Evolutionary conservation across 2,797 vertebrate genomes (phyloP).

Genomic region (Odontamblyopus lacepedii): DNA sequence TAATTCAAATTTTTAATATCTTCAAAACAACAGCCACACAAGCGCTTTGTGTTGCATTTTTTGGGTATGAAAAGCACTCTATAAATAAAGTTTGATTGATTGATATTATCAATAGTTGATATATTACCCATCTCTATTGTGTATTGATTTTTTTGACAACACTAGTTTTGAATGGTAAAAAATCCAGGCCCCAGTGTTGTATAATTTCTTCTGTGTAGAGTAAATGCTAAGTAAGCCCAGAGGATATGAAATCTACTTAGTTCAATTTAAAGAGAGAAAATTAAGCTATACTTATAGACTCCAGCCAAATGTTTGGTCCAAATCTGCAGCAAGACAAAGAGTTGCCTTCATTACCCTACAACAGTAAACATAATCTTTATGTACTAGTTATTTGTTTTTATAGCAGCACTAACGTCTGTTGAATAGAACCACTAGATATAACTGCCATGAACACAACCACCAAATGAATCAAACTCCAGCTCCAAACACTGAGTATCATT

Average conservation of each 20-base stretch:
- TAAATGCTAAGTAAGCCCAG: constrained; percentile 60
- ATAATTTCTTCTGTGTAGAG: constrained; percentile 61
- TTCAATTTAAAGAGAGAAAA: constrained; percentile 50
- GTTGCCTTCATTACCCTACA: constrained; percentile 20
- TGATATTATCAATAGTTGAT: not conserved
- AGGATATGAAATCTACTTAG: constrained; percentile 46
- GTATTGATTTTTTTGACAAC: no score
- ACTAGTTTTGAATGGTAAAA: not conserved
- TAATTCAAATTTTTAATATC: not conserved
- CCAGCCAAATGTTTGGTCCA: constrained; percentile 43
- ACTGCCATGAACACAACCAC: not conserved
- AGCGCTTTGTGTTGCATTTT: no score
- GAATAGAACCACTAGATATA: constrained; percentile 9
- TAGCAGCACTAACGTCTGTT: constrained; percentile 19
- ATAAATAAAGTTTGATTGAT: no score
- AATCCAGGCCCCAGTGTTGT: constrained; percentile 35
- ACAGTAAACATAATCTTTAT: constrained; percentile 1
- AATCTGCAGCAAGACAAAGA: constrained; percentile 49
- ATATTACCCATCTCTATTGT: not conserved
- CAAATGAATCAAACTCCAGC: constrained; percentile 2
- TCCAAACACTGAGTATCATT: constrained; percentile 2
- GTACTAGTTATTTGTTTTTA: constrained; percentile 32
- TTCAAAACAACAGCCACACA: not conserved
- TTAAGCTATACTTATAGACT: constrained; percentile 48
- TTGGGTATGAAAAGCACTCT: no score